Percentiles rank a stretch among this genome's conserved stretches.
These are phyloP conservation scores for Carduelis carduelis DNA, from an alignment of 2,797 vertebrate species.

Conservation along the genomic window DNA sequence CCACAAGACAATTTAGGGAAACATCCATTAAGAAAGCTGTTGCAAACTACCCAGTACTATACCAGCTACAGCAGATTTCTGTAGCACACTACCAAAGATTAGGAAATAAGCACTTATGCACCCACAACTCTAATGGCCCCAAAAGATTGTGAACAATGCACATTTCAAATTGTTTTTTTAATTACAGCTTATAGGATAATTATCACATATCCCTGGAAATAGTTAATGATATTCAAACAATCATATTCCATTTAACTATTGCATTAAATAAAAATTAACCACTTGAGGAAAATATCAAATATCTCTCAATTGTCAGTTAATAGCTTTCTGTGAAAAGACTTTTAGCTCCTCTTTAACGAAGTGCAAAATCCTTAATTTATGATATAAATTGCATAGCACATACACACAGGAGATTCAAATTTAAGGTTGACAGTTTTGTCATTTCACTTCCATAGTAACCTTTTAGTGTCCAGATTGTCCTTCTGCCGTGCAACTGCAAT, in stretches of 20 bases:
- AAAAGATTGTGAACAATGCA: not conserved
- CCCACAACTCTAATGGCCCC: not conserved
- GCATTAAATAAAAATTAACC: not conserved
- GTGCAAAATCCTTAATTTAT: not conserved
- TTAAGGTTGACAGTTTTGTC: not conserved
- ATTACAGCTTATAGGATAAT: not conserved
- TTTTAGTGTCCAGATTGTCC: not conserved
- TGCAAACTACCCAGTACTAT: not conserved
- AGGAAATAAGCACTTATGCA: not conserved
- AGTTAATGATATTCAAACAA: not conserved
- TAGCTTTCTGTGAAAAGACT: not conserved
- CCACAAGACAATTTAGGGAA: not conserved
- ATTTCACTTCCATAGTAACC: not conserved
- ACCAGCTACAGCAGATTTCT: not conserved
- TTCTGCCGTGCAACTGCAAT: not conserved
- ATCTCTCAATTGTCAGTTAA: not conserved
- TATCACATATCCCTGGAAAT: not conserved
- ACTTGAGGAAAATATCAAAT: not conserved
- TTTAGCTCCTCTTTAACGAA: not conserved
- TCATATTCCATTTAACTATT: not conserved
- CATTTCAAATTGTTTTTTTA: not conserved
- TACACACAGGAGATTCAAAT: not conserved
- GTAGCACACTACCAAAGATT: not conserved
- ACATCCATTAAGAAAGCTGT: not conserved
- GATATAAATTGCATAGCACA: not conserved